Evolutionary conservation across 1,140 invertebrate genomes (phyloP), one percentile per base, ranked within the genome.

Genomic region (Conopomorpha cramerella): DNA sequence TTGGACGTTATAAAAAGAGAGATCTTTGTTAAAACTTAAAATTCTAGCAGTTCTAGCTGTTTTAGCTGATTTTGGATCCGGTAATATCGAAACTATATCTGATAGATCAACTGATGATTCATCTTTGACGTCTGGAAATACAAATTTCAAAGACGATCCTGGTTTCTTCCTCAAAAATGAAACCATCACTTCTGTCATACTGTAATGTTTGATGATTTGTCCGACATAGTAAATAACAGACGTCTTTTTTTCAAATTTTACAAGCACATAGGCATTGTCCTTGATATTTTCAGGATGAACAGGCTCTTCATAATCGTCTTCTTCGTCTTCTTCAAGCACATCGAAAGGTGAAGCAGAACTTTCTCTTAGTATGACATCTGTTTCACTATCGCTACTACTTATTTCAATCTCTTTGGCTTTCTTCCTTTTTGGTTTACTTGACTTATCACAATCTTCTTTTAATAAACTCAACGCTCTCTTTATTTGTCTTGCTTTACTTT

Each of bases 241-340:
- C 34, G 38, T 49, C 34, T 52, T 49, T 26, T 45, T 46, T 36
- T 49, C 41, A 45, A 54, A 51, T 30, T 51, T 52, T 37, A 50
- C 45, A 30, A 56, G 45, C 11, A 56, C 38, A 46, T 48, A 53
- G 43, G 41, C 39, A 36, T 34, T 41, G 34, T 45, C 42, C 38
- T 49, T 45, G 38, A 55, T 50, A 30, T 52, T 30, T 41, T 51
- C 43, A 37, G 40, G 34, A 29, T 40, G 40, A 45, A 42, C 37
- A 32, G 37, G 33, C 43, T 34, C 32, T 39, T 33, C 30, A 39
- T 40, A 34, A 36, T 44, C 41, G 43, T 38, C 39, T 36, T 45
- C 39, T 8, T 38, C 41, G 43, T 39, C 39, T 16, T 19, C 38
- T 7, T 32, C 18, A 26, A 38, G 35, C 40, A 46, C 48, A 3